Evolutionary conservation across 2,888 invertebrate genomes (phyloP), one percentile per base, ranked within the genome.

Genomic region (Aricia artaxerxes): DNA sequence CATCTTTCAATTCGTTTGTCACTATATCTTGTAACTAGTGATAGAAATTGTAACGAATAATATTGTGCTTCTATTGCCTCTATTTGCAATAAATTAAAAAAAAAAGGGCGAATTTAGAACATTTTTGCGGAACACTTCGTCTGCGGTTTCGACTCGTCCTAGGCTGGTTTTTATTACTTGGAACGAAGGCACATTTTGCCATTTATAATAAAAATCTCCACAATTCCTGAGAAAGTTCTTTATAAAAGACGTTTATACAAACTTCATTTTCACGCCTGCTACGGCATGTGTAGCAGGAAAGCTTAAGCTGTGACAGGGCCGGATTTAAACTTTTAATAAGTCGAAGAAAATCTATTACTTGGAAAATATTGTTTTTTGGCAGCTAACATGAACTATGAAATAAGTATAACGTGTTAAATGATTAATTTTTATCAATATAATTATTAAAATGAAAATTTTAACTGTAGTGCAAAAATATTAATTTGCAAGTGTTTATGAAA

Each of bases 211-310:
- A 76, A 76, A 76, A 57, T 76, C 16, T 1, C 57, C 57, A 57
- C 57, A 57, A 57, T 76, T 76, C 53, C 57, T 76, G 53, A 76
- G 76, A 76, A 76, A 75, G 31, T 76, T 53, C 76, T 73, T 73
- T 73, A 44, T 76, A 76, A 76, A 57, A 76, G 57, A 57, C 76
- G 76, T 76, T 76, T 76, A 76, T 76, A 76, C 76, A 76, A 76
- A 76, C 76, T 76, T 76, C 76, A 76, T 76, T 76, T 76, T 76
- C 76, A 76, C 76, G 76, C 76, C 76, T 76, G 31, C 76, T 53
- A 76, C 76, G 76, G 57, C 11, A 53, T 76, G 76, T 76, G 76
- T 76, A 76, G 53, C 57, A 53, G 76, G 53, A 76, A 76, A 76
- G 53, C 76, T 76, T 76, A 76, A 76, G 76, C 76, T 76, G 31